Percentiles rank a stretch among this genome's conserved stretches.
phyloP scores from a whole-genome alignment of 2,113 vertebrate genomes.

The Xenopus tropicalis region UCB_Xtro_10.0 CM004445.2:97612501-97613000 shows the following conservation, averaged over 20 bases:
- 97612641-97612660: constrained; percentile 17
- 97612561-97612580: background rate
- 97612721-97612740: constrained; percentile 16
- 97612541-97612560: background rate
- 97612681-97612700: constrained; percentile 6
- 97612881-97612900: background rate
- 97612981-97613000: too few relatives aligned
- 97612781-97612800: background rate
- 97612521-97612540: constrained; percentile 3
- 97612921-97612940: background rate
- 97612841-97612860: background rate
- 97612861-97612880: background rate
- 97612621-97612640: constrained; percentile 17
- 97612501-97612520: constrained; percentile 1
- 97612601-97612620: constrained; percentile 7
- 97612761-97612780: background rate
- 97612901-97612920: background rate
- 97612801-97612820: background rate
- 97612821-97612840: background rate
- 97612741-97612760: constrained; percentile 23
- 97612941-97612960: background rate
- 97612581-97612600: constrained; percentile 17
- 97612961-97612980: too few relatives aligned
- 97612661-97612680: constrained; percentile 23
- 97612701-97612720: constrained; percentile 13